phyloP scores from a whole-genome alignment of 1,140 invertebrate genomes.

The Sarcophaga bullata region DNA sequence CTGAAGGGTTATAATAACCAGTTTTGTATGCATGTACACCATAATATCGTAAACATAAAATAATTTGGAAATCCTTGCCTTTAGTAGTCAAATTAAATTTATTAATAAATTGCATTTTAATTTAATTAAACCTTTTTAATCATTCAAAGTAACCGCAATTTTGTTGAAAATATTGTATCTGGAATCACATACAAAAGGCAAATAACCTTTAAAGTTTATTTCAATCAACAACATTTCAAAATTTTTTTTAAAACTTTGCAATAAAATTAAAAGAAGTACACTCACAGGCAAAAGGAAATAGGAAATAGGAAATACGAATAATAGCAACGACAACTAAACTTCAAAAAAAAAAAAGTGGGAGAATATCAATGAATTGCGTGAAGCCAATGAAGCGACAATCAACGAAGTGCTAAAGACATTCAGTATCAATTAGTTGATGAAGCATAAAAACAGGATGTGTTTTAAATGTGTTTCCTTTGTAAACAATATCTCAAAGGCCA shows the following conservation, averaged over 20 bases:
- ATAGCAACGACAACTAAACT: neutral
- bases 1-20: no score
- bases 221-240: neutral
- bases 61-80: no score
- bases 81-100: no score
- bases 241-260: neutral
- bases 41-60: no score
- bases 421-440: slow-evolving; percentile 31
- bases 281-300: neutral
- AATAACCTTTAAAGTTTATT: neutral
- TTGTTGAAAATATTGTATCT: neutral
- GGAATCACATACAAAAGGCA: neutral
- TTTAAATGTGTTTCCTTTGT: slow-evolving; percentile 38
- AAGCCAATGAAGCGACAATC: neutral
- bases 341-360: neutral
- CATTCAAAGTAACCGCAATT: neutral
- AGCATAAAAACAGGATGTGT: slow-evolving; percentile 32
- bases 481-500: neutral
- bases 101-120: neutral
- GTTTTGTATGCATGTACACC: no score
- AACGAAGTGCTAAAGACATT: neutral
- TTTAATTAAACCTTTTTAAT: neutral
- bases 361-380: neutral
- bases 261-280: neutral
- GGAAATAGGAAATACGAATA: neutral